These are phyloP conservation scores for Sicus ferrugineus DNA, from an alignment of 2,888 invertebrate genomes.

Conservation along the genomic window DNA sequence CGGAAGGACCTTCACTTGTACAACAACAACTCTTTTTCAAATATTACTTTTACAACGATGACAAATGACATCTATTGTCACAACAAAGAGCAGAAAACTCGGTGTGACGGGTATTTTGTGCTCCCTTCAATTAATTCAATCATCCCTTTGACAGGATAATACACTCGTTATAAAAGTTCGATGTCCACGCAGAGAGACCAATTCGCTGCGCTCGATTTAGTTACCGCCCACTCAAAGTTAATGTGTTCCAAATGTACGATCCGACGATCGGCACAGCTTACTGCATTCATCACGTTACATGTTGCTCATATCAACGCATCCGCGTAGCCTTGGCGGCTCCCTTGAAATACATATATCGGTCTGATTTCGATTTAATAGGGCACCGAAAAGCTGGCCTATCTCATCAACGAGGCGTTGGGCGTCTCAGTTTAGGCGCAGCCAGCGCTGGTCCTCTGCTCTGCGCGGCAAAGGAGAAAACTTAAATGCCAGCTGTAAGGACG, in stretches of 20 bases:
- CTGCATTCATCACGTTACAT: not conserved
- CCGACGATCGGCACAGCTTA: not conserved
- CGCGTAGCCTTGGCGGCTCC: not conserved
- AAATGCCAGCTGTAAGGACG: slow-evolving; percentile 26
- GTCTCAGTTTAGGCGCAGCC: not conserved
- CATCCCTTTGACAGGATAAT: too few relatives aligned
- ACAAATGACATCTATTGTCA: too few relatives aligned
- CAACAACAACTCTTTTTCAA: too few relatives aligned
- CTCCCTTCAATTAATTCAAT: too few relatives aligned
- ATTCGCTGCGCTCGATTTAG: not conserved
- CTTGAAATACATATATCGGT: slow-evolving; percentile 3
- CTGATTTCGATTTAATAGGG: not conserved
- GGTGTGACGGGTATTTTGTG: too few relatives aligned
- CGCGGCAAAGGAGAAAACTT: not conserved
- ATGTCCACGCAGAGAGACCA: too few relatives aligned
- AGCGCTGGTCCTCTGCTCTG: not conserved
- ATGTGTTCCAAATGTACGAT: not conserved
- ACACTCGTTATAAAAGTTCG: too few relatives aligned
- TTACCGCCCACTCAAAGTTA: not conserved
- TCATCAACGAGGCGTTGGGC: not conserved
- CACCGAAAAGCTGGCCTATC: not conserved
- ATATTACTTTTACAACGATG: too few relatives aligned
- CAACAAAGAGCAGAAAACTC: too few relatives aligned
- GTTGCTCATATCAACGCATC: not conserved
- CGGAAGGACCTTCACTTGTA: too few relatives aligned